A percentile compares a stretch with the other conserved stretches of the same genome.
Conservation (phyloP, 2,113 vertebrate species). For the Callopanchax toddi region DNA sequence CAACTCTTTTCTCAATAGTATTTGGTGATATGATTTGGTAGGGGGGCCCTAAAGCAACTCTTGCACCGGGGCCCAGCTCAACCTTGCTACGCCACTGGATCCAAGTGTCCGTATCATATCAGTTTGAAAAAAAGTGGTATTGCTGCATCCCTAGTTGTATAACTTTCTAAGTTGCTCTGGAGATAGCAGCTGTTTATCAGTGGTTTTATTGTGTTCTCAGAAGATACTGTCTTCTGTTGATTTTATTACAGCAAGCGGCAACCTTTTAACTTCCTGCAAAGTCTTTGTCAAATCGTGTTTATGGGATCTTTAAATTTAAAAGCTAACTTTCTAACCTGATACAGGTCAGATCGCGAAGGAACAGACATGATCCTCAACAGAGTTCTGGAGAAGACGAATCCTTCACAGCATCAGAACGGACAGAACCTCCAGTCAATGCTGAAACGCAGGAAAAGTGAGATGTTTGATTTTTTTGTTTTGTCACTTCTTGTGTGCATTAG, state of each 20-base stretch:
- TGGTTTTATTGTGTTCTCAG: neutral
- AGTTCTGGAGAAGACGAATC: slow-evolving; percentile 54
- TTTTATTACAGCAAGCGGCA: slow-evolving; percentile 8
- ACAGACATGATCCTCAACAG: slow-evolving; percentile 29
- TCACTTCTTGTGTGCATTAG: too few species aligned
- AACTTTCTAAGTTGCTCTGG: neutral
- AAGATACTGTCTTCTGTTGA: neutral
- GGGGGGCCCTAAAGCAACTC: too few species aligned
- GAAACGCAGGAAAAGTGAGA: slow-evolving; percentile 77
- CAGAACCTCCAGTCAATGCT: slow-evolving; percentile 57
- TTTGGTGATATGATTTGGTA: too few species aligned
- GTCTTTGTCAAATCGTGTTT: neutral
- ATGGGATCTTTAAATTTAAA: neutral
- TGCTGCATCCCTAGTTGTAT: too few species aligned
- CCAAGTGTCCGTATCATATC: too few species aligned
- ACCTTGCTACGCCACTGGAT: too few species aligned
- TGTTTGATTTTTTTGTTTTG: neutral
- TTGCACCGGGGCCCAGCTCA: too few species aligned
- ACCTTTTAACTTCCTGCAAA: slow-evolving; percentile 14
- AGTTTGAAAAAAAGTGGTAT: too few species aligned
- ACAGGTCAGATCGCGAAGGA: slow-evolving; percentile 75
- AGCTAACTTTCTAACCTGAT: neutral
- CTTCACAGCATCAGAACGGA: slow-evolving; percentile 66
- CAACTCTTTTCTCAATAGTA: too few species aligned
- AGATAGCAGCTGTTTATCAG: neutral